These are phyloP conservation scores for Rhabdornis inornatus DNA, from an alignment of 2,113 vertebrate genomes.

Conservation along the genomic window DNA sequence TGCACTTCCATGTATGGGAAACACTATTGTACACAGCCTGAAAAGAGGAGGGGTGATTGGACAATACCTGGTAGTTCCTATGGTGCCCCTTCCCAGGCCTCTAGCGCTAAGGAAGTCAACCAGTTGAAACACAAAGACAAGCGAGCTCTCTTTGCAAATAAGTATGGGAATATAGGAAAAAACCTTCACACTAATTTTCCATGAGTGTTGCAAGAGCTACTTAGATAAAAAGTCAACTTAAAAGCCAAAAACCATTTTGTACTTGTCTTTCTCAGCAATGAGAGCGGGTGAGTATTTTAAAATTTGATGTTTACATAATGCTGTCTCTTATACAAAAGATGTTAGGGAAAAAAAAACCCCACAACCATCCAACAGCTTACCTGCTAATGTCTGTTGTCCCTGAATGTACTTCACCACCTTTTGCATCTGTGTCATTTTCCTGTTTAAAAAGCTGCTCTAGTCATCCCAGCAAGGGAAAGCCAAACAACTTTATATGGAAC, in stretches of 20 bases:
- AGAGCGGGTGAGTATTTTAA: neutral
- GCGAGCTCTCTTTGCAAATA: neutral
- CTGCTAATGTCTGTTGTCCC: neutral
- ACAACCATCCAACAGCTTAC: neutral
- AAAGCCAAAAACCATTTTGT: neutral
- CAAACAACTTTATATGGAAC: neutral
- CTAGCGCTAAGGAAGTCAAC: constrained; percentile 19
- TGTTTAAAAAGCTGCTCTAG: neutral
- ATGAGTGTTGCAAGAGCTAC: neutral
- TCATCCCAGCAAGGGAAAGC: neutral
- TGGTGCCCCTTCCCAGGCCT: neutral
- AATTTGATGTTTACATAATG: neutral
- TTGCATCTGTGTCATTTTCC: neutral
- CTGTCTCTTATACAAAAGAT: neutral
- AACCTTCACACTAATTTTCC: neutral
- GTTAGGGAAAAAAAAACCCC: neutral
- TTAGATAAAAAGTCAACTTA: neutral
- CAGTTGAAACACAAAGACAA: constrained; percentile 4
- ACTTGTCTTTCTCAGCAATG: neutral
- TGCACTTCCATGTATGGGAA: constrained; percentile 23
- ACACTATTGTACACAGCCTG: neutral
- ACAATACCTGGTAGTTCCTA: constrained; percentile 61
- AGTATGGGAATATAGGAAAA: neutral
- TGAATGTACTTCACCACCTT: neutral
- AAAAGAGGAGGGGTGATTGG: constrained; percentile 24